Conservation (phyloP, 2,888 invertebrate species). For the Spialia ferax region DNA sequence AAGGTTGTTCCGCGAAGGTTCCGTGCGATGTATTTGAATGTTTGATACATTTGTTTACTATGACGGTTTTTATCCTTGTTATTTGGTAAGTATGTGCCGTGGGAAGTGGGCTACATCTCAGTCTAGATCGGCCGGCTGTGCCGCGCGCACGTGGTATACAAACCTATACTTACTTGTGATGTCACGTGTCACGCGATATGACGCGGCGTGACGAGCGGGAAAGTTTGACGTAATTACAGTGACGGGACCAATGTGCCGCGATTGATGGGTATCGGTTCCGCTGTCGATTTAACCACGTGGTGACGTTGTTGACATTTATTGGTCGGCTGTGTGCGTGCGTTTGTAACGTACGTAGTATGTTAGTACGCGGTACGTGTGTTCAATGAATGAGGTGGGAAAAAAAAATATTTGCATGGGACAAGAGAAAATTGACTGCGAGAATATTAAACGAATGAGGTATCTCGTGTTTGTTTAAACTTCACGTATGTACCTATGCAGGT, state of each 20-base stretch:
- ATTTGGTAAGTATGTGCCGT: slow-evolving; percentile 66
- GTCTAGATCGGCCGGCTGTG: slow-evolving; percentile 72
- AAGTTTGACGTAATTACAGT: slow-evolving; percentile 31
- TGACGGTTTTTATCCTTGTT: slow-evolving; percentile 65
- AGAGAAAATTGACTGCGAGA: no score
- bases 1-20: slow-evolving; percentile 14
- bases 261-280: slow-evolving; percentile 36
- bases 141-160: slow-evolving; percentile 64
- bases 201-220: slow-evolving; percentile 45
- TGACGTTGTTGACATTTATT: slow-evolving; percentile 32
- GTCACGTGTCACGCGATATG: slow-evolving; percentile 53
- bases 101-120: slow-evolving; percentile 69
- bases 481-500: neutral
- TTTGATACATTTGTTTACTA: slow-evolving; percentile 66
- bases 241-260: slow-evolving; percentile 21
- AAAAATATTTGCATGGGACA: neutral
- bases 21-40: slow-evolving; percentile 32
- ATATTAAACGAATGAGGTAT: no score
- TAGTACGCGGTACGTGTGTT: slow-evolving; percentile 8
- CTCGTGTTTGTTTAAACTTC: neutral
- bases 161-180: slow-evolving; percentile 48
- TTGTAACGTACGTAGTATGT: no score
- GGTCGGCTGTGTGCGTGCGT: slow-evolving; percentile 20
- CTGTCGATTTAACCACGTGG: slow-evolving; percentile 37
- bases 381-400: slow-evolving; percentile 1